Evolutionary conservation across 2,888 invertebrate genomes (phyloP).

Genomic region (Brachylomia viminalis): DNA sequence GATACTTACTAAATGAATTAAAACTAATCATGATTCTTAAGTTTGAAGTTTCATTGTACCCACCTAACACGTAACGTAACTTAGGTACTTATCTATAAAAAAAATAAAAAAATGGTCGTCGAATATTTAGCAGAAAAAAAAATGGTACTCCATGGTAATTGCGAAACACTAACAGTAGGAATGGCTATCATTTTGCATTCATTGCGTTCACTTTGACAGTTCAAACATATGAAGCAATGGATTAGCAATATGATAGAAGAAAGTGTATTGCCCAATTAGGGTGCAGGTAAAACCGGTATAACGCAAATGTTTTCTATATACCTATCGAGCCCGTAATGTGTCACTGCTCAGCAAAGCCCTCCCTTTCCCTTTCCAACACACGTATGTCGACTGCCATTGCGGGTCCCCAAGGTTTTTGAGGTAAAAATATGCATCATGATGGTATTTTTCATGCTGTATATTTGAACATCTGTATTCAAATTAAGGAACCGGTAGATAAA

Average conservation of each 20-base stretch:
- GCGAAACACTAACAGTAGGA: too few relatives aligned
- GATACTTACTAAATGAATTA: slow-evolving; percentile 14
- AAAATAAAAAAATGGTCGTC: neutral
- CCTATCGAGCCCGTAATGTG: neutral
- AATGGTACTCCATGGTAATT: too few relatives aligned
- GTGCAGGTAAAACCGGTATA: neutral
- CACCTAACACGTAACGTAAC: neutral
- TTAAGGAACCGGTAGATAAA: neutral
- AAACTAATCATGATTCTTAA: slow-evolving; percentile 23
- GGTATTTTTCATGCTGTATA: neutral
- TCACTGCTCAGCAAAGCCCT: neutral
- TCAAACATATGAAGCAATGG: too few relatives aligned
- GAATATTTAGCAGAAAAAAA: neutral
- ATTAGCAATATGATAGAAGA: too few relatives aligned
- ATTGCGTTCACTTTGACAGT: too few relatives aligned
- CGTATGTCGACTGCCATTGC: neutral
- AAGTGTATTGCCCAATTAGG: too few relatives aligned
- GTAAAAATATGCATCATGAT: neutral
- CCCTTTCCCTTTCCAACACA: neutral
- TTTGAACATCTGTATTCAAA: neutral
- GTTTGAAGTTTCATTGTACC: slow-evolving; percentile 28
- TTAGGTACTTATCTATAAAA: neutral
- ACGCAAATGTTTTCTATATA: neutral
- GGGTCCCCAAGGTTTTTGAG: neutral
- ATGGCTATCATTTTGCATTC: too few relatives aligned